Evolutionary conservation across 2,888 invertebrate species (phyloP).

Genomic region (Emmelina monodactyla): DNA sequence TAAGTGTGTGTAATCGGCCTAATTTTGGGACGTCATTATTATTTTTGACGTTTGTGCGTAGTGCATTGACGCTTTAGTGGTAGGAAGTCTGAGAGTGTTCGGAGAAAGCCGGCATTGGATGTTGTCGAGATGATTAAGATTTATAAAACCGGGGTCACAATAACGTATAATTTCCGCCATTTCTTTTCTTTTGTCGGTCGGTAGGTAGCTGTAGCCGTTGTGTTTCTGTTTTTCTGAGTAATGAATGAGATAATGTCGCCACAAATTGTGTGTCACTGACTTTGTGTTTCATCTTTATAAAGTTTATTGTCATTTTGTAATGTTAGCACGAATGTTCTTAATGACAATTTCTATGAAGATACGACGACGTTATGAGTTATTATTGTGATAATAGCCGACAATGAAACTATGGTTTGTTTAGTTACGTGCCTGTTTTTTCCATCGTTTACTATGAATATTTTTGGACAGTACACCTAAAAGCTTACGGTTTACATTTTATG

Average conservation of each 20-base stretch:
- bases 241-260: constrained; percentile 40
- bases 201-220: constrained; percentile 22
- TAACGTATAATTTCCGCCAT: constrained; percentile 32
- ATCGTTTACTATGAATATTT: no score
- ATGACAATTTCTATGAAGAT: constrained; percentile 33
- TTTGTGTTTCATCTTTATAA: constrained; percentile 37
- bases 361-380: no score
- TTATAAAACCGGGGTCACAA: not conserved
- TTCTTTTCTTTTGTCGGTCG: constrained; percentile 39
- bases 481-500: no score
- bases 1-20: not conserved
- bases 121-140: not conserved
- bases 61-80: not conserved
- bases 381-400: no score
- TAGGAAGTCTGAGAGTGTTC: not conserved
- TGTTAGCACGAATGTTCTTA: constrained; percentile 34
- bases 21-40: not conserved
- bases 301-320: constrained; percentile 39
- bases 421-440: no score
- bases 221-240: constrained; percentile 43
- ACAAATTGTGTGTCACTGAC: constrained; percentile 33
- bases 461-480: no score
- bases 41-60: not conserved
- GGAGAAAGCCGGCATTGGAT: not conserved
- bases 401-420: not conserved